phyloP scores from a whole-genome alignment of 2,888 invertebrate genomes.

The Standfussiana lucernea region DNA sequence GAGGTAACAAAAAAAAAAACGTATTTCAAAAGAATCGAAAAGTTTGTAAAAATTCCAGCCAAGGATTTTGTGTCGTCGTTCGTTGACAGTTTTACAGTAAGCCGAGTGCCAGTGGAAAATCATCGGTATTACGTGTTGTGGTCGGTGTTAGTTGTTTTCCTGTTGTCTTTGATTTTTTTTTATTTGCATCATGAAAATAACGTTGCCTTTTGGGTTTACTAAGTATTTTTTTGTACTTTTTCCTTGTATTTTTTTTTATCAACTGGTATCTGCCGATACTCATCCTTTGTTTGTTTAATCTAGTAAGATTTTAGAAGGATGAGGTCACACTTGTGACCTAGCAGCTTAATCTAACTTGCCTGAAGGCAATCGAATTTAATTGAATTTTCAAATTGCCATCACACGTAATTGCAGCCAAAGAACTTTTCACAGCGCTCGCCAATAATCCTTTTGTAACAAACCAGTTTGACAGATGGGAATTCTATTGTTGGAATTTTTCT shows the following conservation, averaged over 20 bases:
- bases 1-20: slow-evolving; percentile 62
- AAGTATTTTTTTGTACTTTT: not conserved
- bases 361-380: not conserved
- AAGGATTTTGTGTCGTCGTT: slow-evolving; percentile 72
- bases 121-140: slow-evolving; percentile 68
- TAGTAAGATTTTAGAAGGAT: too few species aligned
- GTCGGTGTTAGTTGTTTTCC: slow-evolving; percentile 37
- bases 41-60: slow-evolving; percentile 72
- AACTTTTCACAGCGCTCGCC: slow-evolving; percentile 71
- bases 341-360: not conserved
- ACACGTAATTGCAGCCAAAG: slow-evolving; percentile 66
- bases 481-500: slow-evolving; percentile 74
- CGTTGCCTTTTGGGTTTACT: not conserved
- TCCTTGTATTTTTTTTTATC: not conserved
- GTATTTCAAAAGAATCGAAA: slow-evolving; percentile 69
- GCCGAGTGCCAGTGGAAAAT: slow-evolving; percentile 71
- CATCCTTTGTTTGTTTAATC: not conserved
- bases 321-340: not conserved
- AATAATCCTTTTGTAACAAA: slow-evolving; percentile 84
- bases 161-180: not conserved
- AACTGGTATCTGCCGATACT: not conserved
- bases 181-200: not conserved
- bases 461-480: slow-evolving; percentile 80
- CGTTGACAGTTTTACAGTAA: slow-evolving; percentile 79
- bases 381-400: slow-evolving; percentile 62